Base-by-base conservation (phyloP, 23 tunicate genomes). In the Oikopleura vanhoeffeni region DNA sequence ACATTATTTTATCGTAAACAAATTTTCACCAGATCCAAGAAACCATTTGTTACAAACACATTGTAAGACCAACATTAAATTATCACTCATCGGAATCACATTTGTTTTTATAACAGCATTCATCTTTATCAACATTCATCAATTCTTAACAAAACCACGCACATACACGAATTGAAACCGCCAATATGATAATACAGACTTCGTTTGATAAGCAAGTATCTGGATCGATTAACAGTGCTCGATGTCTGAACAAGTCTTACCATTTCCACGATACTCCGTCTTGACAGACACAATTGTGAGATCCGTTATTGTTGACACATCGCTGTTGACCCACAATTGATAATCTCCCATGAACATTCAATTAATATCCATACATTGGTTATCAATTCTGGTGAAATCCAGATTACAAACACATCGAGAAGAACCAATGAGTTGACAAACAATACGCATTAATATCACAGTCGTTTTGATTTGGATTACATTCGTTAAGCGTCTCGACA, bases 361-460 rank as follows among this genome's bases (percentile, higher is more conserved):
- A 83, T 67, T n/a, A 2, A 85, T 85, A 40, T 85, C 87, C 40
- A 40, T n/a, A 76, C 92, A 89, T 1, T 3, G 0, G 28, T 33
- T 40, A 39, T 89, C 92, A 1, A 40, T 28, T 32, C 89, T 87
- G 42, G 83, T 28, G 76, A 85, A 89, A 0, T 87, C 92, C 0
- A 41, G 84, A 0, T 57, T 77, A 76, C 92, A 89, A 0, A 83
- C 40, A 41, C 92, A 89, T 1, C 58, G 82, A 40, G 41, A 89
- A 41, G 85, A 41, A 0, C 92, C 92, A 18, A 71, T 32, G 82
- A 40, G 40, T 89, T 85, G 0, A 49, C 84, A 85, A n/a, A n/a
- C 92, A 89, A 1, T 0, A 28, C 0, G 92, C 92, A 38, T 85
- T 86, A 27, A 49, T 33, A 75, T 87, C 87, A 58, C 92, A 89